phyloP scores from a whole-genome alignment of 2,797 vertebrate species.

The Falco rusticolus region DNA sequence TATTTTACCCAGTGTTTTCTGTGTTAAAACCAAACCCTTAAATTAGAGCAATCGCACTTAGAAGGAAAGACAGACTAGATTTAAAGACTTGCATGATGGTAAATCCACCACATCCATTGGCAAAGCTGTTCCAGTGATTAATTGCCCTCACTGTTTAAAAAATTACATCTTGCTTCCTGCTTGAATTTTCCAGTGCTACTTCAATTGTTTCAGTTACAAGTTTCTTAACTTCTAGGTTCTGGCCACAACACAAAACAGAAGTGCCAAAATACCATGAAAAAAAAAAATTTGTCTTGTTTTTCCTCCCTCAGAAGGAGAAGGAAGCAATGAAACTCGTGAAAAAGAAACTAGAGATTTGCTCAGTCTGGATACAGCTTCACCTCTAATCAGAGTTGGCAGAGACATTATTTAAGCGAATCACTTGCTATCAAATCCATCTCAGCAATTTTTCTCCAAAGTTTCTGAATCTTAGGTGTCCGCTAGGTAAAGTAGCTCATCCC shows the following conservation, averaged over 20 bases:
- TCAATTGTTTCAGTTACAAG: conserved; percentile 46
- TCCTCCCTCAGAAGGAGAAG: conserved; percentile 13
- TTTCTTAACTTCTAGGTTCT: conserved; percentile 53
- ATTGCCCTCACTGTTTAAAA: conserved; percentile 24
- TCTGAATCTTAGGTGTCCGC: not conserved
- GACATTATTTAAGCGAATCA: not conserved
- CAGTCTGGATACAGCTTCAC: not conserved
- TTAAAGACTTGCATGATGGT: not conserved
- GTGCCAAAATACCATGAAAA: conserved; percentile 51
- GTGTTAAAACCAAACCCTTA: not conserved
- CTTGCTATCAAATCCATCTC: not conserved
- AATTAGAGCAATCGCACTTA: not conserved
- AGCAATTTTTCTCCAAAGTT: not conserved
- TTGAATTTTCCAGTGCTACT: conserved; percentile 34
- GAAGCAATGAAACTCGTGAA: conserved; percentile 10
- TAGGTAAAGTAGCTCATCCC: not conserved
- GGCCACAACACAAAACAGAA: conserved; percentile 64
- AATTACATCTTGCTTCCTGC: not conserved
- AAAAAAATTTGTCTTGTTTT: conserved; percentile 49
- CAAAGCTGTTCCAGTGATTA: conserved; percentile 24
- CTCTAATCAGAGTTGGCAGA: not conserved
- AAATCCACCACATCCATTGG: conserved; percentile 10
- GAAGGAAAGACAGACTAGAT: not conserved
- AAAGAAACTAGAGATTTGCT: conserved; percentile 26
- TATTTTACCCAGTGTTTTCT: not conserved